Evolutionary conservation across 2,888 invertebrate species (phyloP).

Genomic region (Operophtera brumata): DNA sequence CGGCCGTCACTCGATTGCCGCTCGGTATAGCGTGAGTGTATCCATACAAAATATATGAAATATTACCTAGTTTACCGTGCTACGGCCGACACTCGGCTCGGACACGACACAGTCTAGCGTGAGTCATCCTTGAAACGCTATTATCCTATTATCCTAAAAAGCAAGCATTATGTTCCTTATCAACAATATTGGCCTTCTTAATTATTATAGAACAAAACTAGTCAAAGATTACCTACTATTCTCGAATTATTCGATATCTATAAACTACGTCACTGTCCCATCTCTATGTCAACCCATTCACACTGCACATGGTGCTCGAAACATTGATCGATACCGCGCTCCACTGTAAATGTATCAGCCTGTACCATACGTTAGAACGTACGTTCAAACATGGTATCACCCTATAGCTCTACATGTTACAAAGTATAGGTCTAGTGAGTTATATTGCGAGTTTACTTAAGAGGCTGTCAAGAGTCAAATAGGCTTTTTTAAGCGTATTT

Average conservation of each 20-base stretch:
- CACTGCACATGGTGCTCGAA: conserved; percentile 57
- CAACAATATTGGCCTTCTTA: no score
- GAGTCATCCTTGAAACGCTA: no score
- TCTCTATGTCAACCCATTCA: conserved; percentile 50
- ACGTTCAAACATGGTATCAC: conserved; percentile 1
- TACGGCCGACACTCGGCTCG: no score
- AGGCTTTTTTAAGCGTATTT: no score
- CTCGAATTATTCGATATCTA: conserved; percentile 26
- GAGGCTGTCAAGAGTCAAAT: no score
- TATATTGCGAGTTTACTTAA: conserved; percentile 1
- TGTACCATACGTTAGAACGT: conserved; percentile 30
- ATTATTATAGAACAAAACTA: background rate
- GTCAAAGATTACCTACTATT: background rate
- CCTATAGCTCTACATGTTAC: conserved; percentile 7
- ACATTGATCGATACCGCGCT: conserved; percentile 65
- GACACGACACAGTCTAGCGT: no score
- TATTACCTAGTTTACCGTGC: no score
- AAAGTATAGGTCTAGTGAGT: conserved; percentile 1
- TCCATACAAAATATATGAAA: no score
- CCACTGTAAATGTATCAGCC: conserved; percentile 40
- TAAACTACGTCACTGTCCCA: conserved; percentile 25
- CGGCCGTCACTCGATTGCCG: no score
- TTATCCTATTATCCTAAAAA: no score
- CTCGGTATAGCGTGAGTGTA: no score
- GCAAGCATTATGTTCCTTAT: no score